Evolutionary conservation across 2,888 invertebrate genomes (phyloP).

Genomic region (Euclidia mi): DNA sequence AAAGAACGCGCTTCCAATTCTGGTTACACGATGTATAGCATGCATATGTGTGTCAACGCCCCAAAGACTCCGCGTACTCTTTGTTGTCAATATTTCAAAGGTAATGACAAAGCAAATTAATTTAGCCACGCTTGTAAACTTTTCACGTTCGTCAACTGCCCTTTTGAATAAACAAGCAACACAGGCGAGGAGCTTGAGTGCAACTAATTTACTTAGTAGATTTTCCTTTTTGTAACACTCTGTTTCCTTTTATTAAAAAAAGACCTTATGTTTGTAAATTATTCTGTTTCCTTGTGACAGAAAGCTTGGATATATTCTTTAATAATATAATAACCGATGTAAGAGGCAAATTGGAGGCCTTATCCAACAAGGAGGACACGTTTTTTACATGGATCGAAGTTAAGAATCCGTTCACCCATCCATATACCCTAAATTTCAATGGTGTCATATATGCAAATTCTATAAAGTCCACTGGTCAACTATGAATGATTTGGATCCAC

Average conservation of each 20-base stretch:
- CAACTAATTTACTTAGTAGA: background rate
- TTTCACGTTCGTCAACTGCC: slow-evolving; percentile 30
- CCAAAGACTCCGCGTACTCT: background rate
- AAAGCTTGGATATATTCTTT: too few relatives aligned
- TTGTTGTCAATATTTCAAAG: slow-evolving; percentile 10
- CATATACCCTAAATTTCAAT: too few relatives aligned
- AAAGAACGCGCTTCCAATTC: too few relatives aligned
- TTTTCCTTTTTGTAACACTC: background rate
- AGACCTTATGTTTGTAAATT: background rate
- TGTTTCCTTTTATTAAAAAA: background rate
- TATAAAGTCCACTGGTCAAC: too few relatives aligned
- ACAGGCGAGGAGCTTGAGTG: background rate
- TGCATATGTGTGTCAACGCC: background rate
- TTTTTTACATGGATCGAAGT: too few relatives aligned
- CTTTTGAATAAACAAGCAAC: slow-evolving; percentile 34
- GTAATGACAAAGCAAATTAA: slow-evolving; percentile 35
- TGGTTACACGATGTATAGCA: background rate
- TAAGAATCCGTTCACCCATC: too few relatives aligned
- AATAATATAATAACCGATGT: too few relatives aligned
- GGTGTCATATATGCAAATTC: too few relatives aligned
- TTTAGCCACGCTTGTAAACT: slow-evolving; percentile 27
- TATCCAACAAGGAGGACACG: too few relatives aligned
- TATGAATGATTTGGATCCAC: too few relatives aligned
- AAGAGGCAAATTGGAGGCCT: too few relatives aligned
- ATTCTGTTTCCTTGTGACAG: too few relatives aligned